Base-by-base conservation (phyloP, 2,797 vertebrate species). In the Erpetoichthys calabaricus region DNA sequence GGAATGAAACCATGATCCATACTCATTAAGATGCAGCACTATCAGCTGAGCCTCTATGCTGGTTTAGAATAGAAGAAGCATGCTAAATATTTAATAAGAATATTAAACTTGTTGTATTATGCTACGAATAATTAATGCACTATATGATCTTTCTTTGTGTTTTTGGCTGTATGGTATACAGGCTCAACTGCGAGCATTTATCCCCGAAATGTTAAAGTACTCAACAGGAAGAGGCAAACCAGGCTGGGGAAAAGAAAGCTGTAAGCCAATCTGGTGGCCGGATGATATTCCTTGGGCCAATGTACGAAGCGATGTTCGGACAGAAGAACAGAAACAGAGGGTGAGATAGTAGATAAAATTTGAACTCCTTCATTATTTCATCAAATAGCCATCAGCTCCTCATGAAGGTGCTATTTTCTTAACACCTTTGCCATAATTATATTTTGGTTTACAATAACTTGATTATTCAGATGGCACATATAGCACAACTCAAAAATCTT, bases 221-320 rank as follows among this genome's bases (percentile, higher is more conserved):
- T 99, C 96, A 3, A 99, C 96, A 0, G 94, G 96, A 51, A 82
- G 96, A 7, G 96, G 95, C 5, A 99, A 99, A 64, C 96, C 95
- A 0, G 96, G 96, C 70, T 99, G 96, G 96, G 96, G 96, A 3
- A 99, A 99, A 65, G 96, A 99, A 71, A 98, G 92, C 81, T 99
- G 96, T 75, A 97, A 97, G 64, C 96, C 96, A 1, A 70, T 96
- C 62, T 99, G 96, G 95, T 99, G 96, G 95, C 95, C 96, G 0
- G 94, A 98, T 59, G 96, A 99, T 67, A 97, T 98, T 56, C 96
- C 96, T 0, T 99, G 96, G 96, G 96, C 96, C 64, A 99, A 99
- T 1, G 96, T 99, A 5, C 90, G 96, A 67, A 97, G 94, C 0
- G 96, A 99, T 1, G 96, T 99, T 52, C 92, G 96, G 64, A 91